Evolutionary conservation across 2,113 vertebrate genomes (phyloP).

Genomic region (Madoqua kirkii): DNA sequence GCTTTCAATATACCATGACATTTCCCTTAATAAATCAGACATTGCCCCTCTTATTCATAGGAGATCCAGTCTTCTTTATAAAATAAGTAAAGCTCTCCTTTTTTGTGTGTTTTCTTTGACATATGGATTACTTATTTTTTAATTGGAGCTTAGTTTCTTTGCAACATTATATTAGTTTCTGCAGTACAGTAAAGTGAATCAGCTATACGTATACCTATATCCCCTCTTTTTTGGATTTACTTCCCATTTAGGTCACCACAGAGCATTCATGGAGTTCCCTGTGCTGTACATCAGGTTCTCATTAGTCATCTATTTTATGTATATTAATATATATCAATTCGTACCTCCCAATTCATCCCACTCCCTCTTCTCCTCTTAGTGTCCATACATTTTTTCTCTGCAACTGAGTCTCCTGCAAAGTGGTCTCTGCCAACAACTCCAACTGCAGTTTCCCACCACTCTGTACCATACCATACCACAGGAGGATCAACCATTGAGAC

Average conservation of each 20-base stretch:
- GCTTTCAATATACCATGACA: neutral
- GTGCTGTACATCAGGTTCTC: neutral
- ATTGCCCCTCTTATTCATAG: neutral
- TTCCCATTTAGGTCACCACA: neutral
- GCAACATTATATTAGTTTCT: neutral
- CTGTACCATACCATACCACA: neutral
- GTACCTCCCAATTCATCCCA: neutral
- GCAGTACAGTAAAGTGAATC: too few relatives aligned
- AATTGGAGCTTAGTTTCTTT: neutral
- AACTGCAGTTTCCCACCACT: rapidly evolving
- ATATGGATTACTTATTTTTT: neutral
- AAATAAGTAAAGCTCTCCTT: neutral
- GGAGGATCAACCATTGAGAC: neutral
- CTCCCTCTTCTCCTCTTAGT: neutral
- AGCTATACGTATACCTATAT: neutral
- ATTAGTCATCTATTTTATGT: neutral
- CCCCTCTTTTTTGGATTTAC: neutral
- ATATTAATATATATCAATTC: neutral
- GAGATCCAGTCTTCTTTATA: neutral
- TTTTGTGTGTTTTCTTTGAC: neutral
- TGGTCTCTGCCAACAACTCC: neutral
- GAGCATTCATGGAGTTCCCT: neutral
- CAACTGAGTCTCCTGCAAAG: neutral
- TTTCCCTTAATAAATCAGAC: neutral
- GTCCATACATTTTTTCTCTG: neutral